Evolutionary conservation across 2,888 invertebrate genomes (phyloP), one percentile per base, ranked within the genome.

Genomic region (Apodemia zela): DNA sequence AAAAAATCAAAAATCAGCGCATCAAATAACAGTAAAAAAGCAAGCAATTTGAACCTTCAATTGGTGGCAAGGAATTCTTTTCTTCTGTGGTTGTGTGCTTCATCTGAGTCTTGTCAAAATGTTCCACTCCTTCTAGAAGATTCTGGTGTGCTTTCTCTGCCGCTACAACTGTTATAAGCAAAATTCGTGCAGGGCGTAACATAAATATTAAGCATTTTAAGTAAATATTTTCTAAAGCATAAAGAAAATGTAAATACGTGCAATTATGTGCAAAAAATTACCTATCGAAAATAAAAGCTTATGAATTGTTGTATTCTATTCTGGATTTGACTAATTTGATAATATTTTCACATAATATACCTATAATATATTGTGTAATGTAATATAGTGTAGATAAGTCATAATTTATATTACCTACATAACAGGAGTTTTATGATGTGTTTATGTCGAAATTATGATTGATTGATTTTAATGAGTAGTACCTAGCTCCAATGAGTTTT

Each of bases 121-220:
- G 94, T 79, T 95, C 95, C 64, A 96, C 95, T 69, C 95, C 95
- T 63, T 93, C 94, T 79, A 95, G 84, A 61, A 95, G 89, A 76
- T 94, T 95, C 85, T 94, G 94, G 78, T 95, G 95, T 67, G 93
- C 93, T 86, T 94, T 95, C 89, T 95, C 95, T 79, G 94, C 94
- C 72, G 93, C 93, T 73, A 95, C 94, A 84, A 94, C 95, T 95
- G 85, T 75, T 76, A 74, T 79, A 79, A 86, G 87, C 87, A 85
- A 80, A 83, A 65, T 64, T 75, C 85, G 84, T 89, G 89, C 89
- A 82, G 72, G 68, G 79, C 77, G 73, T 49, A 78, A 74, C 73
- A 69, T 76, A 78, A 75, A 60, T 67, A 67, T 47, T 73, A 73
- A 73, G 72, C 75, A 77, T 73, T 74, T 70, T 69, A 67, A 72